phyloP scores from a whole-genome alignment of 2,888 invertebrate genomes.

The Tetragnatha montana region DNA sequence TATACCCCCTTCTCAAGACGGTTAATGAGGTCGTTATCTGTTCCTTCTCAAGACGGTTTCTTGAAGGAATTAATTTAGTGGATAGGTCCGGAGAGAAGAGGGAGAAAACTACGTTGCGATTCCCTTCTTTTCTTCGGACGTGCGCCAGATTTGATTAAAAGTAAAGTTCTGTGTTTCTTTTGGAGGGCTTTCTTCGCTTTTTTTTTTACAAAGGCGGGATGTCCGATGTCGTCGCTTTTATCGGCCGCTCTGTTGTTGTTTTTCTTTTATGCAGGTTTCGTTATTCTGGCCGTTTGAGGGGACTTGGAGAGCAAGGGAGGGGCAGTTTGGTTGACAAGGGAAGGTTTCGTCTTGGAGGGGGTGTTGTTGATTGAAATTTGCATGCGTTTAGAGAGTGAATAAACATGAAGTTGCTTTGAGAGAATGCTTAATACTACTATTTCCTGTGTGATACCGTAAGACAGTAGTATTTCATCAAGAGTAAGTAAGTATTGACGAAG shows the following conservation, averaged over 20 bases:
- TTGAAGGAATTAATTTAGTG: conserved; percentile 29
- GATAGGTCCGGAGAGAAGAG: background rate
- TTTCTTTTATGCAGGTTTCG: background rate
- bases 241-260: background rate
- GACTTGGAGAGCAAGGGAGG: background rate
- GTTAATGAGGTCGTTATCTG: conserved; percentile 29
- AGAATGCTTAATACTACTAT: too few relatives aligned
- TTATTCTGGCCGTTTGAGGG: background rate
- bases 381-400: background rate
- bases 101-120: conserved; percentile 13
- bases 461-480: too few relatives aligned
- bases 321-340: background rate
- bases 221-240: background rate
- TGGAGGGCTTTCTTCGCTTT: background rate
- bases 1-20: background rate
- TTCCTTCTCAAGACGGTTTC: conserved; percentile 9
- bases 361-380: background rate
- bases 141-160: conserved; percentile 40
- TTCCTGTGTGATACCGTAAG: too few relatives aligned
- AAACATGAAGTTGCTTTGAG: too few relatives aligned
- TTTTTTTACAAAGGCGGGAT: background rate
- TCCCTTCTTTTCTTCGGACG: background rate
- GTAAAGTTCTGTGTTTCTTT: conserved; percentile 24
- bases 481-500: too few relatives aligned
- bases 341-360: background rate